Evolutionary conservation across 2,888 invertebrate species (phyloP).

Genomic region (Drosophila lacicola): DNA sequence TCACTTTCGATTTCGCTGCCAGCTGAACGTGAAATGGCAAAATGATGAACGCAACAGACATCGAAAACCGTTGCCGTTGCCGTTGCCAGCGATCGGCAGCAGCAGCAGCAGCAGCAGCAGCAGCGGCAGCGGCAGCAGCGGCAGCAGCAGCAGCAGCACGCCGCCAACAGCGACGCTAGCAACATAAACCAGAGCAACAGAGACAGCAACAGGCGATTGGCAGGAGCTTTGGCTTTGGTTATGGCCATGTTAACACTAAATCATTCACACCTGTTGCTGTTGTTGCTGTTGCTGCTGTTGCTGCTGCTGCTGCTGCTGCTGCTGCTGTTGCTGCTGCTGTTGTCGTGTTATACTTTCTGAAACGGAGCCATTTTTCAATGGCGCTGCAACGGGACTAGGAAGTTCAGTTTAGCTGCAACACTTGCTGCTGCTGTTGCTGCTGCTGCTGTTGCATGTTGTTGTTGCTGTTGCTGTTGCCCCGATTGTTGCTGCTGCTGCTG

Average conservation of each 20-base stretch:
- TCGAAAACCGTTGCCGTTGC: constrained; percentile 75
- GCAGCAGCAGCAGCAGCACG: constrained; percentile 3
- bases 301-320: constrained; percentile 1
- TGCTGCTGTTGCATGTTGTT: neutral
- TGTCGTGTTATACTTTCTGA: constrained; percentile 55
- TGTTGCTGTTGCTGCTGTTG: constrained; percentile 9
- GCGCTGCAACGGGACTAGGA: constrained; percentile 58
- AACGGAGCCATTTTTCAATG: constrained; percentile 53
- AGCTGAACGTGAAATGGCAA: constrained; percentile 84
- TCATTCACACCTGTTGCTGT: constrained; percentile 71
- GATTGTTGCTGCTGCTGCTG: constrained; percentile 7
- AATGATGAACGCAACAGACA: constrained; percentile 82
- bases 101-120: constrained; percentile 23
- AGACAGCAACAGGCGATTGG: constrained; percentile 20
- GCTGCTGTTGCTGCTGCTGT: constrained; percentile 17
- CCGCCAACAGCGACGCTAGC: constrained; percentile 17
- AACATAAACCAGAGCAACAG: constrained; percentile 38
- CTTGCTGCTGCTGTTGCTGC: constrained; percentile 14
- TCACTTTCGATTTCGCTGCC: constrained; percentile 85
- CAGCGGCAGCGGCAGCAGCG: constrained; percentile 18
- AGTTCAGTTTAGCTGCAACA: constrained; percentile 54
- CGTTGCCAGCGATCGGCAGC: constrained; percentile 27
- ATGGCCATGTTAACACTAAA: constrained; percentile 78
- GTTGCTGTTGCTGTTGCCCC: neutral
- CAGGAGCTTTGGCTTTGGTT: constrained; percentile 66